Conservation (phyloP, 1,140 invertebrate species). For the Plectrocnemia conspersa region DNA sequence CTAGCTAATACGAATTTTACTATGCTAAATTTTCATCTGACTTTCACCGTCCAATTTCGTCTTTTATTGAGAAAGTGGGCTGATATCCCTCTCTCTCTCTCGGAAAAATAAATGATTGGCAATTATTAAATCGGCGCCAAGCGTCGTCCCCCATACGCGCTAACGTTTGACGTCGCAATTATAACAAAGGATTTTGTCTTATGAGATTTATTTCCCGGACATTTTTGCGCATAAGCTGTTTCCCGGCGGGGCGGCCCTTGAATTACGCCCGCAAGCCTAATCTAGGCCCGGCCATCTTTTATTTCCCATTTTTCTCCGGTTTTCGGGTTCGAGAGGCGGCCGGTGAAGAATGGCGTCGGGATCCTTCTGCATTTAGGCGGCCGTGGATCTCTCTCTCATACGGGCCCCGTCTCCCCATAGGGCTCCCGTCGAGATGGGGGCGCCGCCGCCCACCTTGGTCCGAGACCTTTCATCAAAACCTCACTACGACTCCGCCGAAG, state of each 20-base stretch:
- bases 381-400: slow-evolving; percentile 43
- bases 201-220: too few relatives aligned
- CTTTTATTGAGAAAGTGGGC: too few relatives aligned
- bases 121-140: too few relatives aligned
- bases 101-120: too few relatives aligned
- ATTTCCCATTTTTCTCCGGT: slow-evolving; percentile 26
- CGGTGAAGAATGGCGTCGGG: slow-evolving; percentile 29
- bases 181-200: too few relatives aligned
- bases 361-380: slow-evolving; percentile 42
- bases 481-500: slow-evolving; percentile 20
- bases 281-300: slow-evolving; percentile 27
- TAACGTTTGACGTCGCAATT: too few relatives aligned
- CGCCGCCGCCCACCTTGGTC: background rate
- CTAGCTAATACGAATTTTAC: too few relatives aligned
- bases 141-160: too few relatives aligned
- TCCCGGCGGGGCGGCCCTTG: background rate
- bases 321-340: slow-evolving; percentile 39
- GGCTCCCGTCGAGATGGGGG: slow-evolving; percentile 35
- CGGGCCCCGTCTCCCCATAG: slow-evolving; percentile 36
- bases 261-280: slow-evolving; percentile 21
- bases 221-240: background rate
- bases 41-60: too few relatives aligned
- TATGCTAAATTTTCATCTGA: too few relatives aligned
- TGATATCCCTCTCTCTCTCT: too few relatives aligned
- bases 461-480: slow-evolving; percentile 19